Conservation (phyloP, 2,888 invertebrate genomes). For the Augochlorella aurata region DNA sequence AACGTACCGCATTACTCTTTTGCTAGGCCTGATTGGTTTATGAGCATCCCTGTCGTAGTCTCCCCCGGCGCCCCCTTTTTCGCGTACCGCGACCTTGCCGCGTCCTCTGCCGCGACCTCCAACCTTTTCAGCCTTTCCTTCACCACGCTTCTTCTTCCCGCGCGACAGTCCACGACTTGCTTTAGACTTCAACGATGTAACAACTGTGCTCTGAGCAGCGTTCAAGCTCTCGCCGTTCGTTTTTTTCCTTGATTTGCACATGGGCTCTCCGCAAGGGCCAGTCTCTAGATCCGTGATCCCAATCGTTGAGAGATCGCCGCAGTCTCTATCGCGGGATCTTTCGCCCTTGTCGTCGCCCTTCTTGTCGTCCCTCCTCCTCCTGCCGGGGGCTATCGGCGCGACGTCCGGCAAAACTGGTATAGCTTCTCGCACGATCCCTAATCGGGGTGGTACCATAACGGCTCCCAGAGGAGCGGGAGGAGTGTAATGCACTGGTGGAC, state of each 20-base stretch:
- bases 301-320: background rate
- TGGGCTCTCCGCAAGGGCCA: conserved; percentile 72
- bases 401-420: conserved; percentile 62
- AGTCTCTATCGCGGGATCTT: conserved; percentile 54
- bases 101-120: background rate
- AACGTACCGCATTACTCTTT: conserved; percentile 67
- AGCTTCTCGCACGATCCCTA: conserved; percentile 70
- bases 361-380: conserved; percentile 55
- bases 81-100: background rate
- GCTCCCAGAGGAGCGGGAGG: conserved; percentile 43
- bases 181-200: background rate
- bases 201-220: background rate
- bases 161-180: too few relatives aligned
- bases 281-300: conserved; percentile 50
- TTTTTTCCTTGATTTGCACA: conserved; percentile 67
- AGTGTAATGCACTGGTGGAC: conserved; percentile 6
- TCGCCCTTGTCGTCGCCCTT: conserved; percentile 52
- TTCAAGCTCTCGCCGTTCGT: background rate
- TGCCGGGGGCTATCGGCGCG: conserved; percentile 7
- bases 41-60: background rate
- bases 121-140: background rate
- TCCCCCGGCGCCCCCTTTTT: background rate
- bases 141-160: conserved; percentile 7
- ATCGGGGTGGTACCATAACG: conserved; percentile 58
- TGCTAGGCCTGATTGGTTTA: conserved; percentile 50